Conservation (phyloP, 2,113 vertebrate genomes). For the Triplophysa siluroides region DNA sequence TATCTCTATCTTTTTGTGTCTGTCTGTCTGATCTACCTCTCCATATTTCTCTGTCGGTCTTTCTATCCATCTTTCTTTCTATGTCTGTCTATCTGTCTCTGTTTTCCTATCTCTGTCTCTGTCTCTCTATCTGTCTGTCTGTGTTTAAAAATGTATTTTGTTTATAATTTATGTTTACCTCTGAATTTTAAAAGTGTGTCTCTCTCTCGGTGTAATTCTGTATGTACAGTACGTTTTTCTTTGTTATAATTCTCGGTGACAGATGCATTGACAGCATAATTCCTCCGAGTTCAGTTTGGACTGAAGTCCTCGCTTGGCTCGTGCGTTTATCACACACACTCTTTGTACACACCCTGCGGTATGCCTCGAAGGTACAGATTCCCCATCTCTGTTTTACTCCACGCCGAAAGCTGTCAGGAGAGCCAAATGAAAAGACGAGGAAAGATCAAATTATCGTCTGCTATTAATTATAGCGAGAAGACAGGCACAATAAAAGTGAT, state of each 20-base stretch:
- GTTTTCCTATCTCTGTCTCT: too few species aligned
- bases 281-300: constrained; percentile 16
- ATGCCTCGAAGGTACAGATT: constrained; percentile 24
- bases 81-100: too few species aligned
- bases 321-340: background rate
- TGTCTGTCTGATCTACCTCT: too few species aligned
- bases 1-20: too few species aligned
- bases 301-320: constrained; percentile 3
- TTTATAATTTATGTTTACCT: too few species aligned
- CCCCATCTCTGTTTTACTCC: constrained; percentile 21
- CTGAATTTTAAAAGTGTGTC: background rate
- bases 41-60: too few species aligned
- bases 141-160: too few species aligned
- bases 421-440: constrained; percentile 56
- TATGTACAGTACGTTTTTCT: constrained; percentile 8
- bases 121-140: too few species aligned
- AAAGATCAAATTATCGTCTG: constrained; percentile 73
- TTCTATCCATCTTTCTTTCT: background rate
- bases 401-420: constrained; percentile 24
- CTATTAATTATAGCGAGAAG: constrained; percentile 74
- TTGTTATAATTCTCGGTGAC: constrained; percentile 10
- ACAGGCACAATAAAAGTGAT: constrained; percentile 68
- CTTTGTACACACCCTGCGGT: background rate
- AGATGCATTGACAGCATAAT: constrained; percentile 32
- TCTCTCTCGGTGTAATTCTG: background rate